phyloP scores from a whole-genome alignment of 1,140 invertebrate genomes.

The Eurosta solidaginis region DNA sequence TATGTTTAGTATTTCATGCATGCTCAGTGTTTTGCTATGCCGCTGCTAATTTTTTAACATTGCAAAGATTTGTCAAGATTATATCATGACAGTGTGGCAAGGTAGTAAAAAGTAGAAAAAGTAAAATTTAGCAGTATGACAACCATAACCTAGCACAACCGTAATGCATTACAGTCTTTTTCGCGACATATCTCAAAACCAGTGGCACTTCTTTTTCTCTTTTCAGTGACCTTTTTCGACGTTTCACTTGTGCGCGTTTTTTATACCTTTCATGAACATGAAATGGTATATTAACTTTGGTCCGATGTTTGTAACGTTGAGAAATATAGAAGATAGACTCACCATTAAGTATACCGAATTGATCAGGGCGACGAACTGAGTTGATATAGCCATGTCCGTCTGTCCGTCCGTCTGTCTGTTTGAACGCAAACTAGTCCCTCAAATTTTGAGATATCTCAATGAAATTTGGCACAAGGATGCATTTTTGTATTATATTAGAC shows the following conservation, averaged over 20 bases:
- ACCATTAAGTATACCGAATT: no score
- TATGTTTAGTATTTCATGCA: background rate
- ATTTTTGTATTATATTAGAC: no score
- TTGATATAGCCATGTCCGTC: no score
- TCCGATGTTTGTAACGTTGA: no score
- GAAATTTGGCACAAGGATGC: no score
- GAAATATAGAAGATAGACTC: no score
- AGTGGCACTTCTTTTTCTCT: background rate
- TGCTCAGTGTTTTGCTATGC: background rate
- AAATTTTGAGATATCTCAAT: no score
- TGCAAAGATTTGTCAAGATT: slow-evolving; percentile 25
- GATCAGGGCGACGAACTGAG: no score
- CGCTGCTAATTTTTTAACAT: slow-evolving; percentile 8
- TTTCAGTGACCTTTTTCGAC: background rate
- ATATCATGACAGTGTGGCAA: background rate
- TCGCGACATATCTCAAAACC: background rate
- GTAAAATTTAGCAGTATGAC: background rate
- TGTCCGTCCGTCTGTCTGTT: no score
- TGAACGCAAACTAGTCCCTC: no score
- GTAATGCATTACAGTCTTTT: background rate
- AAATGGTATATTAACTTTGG: no score
- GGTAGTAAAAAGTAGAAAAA: background rate
- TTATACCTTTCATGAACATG: no score
- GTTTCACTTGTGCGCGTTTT: background rate
- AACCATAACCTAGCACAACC: slow-evolving; percentile 14